phyloP scores from a whole-genome alignment of 2,888 invertebrate species.

The Pollenia amentaria region DNA sequence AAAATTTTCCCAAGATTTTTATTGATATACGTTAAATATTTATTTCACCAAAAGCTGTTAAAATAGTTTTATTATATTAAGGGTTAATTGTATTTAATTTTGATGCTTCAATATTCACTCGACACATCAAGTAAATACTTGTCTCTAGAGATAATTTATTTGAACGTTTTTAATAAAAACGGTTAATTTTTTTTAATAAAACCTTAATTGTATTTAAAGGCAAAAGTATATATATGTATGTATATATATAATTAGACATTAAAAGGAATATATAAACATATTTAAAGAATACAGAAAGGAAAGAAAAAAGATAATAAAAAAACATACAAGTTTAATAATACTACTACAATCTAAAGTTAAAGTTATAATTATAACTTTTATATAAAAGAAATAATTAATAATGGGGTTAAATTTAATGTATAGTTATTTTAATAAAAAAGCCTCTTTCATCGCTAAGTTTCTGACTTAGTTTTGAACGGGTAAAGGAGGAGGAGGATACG shows the following conservation, averaged over 20 bases:
- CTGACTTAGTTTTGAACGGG: constrained; percentile 82
- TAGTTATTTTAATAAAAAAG: constrained; percentile 42
- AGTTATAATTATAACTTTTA: constrained; percentile 44
- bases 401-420: constrained; percentile 14
- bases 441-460: constrained; percentile 56
- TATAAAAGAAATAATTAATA: constrained; percentile 42
- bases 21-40: constrained; percentile 38
- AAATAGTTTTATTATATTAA: constrained; percentile 13
- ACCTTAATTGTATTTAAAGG: constrained; percentile 38
- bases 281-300: constrained; percentile 20
- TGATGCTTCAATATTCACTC: constrained; percentile 8
- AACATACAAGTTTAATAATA: constrained; percentile 52
- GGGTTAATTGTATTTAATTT: not conserved
- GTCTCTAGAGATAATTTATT: constrained; percentile 24
- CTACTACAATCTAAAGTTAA: constrained; percentile 57
- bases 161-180: constrained; percentile 29
- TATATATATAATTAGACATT: not conserved
- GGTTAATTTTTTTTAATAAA: too few species aligned
- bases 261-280: constrained; percentile 21
- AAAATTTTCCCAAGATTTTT: not conserved
- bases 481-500: constrained; percentile 84
- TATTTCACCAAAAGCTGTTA: constrained; percentile 39
- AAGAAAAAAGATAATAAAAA: not conserved
- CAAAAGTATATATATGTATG: constrained; percentile 18
- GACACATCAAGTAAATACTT: constrained; percentile 7